Conservation (phyloP, 1,140 invertebrate genomes). For the Brachionus koreanus region DNA sequence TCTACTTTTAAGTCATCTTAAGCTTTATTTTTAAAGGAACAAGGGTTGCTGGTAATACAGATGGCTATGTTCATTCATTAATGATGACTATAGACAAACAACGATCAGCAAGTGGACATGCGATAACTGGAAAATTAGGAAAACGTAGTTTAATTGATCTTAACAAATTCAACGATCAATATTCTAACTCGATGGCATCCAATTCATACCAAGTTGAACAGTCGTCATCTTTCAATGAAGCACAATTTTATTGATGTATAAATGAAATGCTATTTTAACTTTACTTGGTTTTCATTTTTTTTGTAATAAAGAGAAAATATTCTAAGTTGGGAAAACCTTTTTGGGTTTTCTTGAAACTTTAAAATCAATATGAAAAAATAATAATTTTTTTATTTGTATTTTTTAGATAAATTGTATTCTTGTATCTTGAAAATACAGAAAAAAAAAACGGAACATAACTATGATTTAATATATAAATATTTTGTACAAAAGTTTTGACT, state of each 20-base stretch:
- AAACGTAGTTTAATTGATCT: constrained; percentile 28
- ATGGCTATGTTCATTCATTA: constrained; percentile 40
- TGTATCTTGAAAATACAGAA: neutral
- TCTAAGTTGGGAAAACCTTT: constrained; percentile 3
- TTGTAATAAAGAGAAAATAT: constrained; percentile 13
- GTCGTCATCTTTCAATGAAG: constrained; percentile 15
- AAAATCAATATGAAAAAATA: constrained; percentile 23
- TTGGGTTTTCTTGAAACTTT: constrained; percentile 17
- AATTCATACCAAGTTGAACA: neutral
- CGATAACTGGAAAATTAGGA: neutral
- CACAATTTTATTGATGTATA: constrained; percentile 1
- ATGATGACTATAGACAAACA: constrained; percentile 17
- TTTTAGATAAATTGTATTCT: neutral
- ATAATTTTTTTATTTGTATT: neutral
- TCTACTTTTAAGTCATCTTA: no score
- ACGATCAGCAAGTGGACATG: neutral
- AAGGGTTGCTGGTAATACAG: constrained; percentile 34
- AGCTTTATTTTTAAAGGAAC: constrained; percentile 15
- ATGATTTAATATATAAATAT: neutral
- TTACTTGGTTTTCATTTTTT: constrained; percentile 26
- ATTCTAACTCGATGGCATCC: neutral
- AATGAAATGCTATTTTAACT: neutral
- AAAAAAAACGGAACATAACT: neutral
- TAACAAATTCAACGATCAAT: constrained; percentile 9
- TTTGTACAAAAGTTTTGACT: neutral